These are phyloP conservation scores for Numida meleagris DNA, from an alignment of 2,113 vertebrate genomes.

Conservation along the genomic window DNA sequence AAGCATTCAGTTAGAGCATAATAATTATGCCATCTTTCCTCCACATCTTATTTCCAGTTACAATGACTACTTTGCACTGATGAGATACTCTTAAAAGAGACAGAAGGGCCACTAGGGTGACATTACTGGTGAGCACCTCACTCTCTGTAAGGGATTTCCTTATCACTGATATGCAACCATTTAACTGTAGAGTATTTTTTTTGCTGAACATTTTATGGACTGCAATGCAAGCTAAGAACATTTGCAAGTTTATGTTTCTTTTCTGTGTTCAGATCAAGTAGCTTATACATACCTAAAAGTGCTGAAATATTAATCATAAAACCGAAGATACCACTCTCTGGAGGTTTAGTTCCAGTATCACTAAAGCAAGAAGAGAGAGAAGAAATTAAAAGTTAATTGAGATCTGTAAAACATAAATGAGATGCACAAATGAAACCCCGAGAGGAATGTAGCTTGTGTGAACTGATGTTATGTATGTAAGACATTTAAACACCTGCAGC, in stretches of 20 bases:
- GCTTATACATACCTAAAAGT: constrained; percentile 84
- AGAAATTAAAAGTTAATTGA: constrained; percentile 20
- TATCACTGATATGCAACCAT: background rate
- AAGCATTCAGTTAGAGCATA: background rate
- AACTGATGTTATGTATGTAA: background rate
- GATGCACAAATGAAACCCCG: background rate
- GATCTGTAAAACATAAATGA: background rate
- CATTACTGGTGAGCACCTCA: background rate
- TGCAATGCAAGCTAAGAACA: background rate
- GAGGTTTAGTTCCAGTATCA: constrained; percentile 88
- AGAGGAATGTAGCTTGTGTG: background rate
- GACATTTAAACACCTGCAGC: background rate
- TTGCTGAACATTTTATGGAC: background rate
- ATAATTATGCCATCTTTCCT: background rate
- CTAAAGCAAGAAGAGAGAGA: constrained; percentile 71
- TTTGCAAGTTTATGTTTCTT: background rate
- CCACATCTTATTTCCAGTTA: background rate
- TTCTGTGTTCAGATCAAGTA: background rate
- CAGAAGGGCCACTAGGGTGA: background rate
- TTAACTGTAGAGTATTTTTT: background rate
- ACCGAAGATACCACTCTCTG: constrained; percentile 94
- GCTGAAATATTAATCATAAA: constrained; percentile 93
- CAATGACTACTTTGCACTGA: background rate
- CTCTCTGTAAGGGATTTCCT: background rate
- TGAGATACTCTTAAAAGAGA: background rate